Conservation (phyloP, 2,888 invertebrate species). For the Plagodis pulveraria region DNA sequence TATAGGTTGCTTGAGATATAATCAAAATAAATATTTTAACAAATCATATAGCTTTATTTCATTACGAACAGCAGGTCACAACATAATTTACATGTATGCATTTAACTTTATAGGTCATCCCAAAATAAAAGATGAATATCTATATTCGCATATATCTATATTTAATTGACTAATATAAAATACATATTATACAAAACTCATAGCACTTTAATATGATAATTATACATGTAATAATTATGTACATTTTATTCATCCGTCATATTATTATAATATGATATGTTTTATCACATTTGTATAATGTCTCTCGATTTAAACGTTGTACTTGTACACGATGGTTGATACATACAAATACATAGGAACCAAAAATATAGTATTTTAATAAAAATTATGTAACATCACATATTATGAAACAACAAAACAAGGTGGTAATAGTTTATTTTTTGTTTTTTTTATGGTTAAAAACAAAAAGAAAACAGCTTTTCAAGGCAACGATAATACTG, state of each 20-base stretch:
- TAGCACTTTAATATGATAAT: slow-evolving; percentile 19
- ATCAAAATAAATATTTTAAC: slow-evolving; percentile 48
- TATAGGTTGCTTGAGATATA: not conserved
- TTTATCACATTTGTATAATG: slow-evolving; percentile 53
- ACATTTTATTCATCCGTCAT: slow-evolving; percentile 42
- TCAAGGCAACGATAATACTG: too few species aligned
- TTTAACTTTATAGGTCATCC: slow-evolving; percentile 37
- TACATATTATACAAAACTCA: slow-evolving; percentile 24
- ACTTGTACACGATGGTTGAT: slow-evolving; percentile 6
- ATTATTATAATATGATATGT: slow-evolving; percentile 65
- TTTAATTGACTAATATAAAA: slow-evolving; percentile 47
- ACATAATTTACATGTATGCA: slow-evolving; percentile 52
- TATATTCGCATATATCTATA: slow-evolving; percentile 32
- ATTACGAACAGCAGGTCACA: slow-evolving; percentile 63
- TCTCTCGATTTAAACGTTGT: slow-evolving; percentile 45
- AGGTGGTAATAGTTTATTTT: too few species aligned
- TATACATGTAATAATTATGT: not conserved
- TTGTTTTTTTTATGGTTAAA: too few species aligned
- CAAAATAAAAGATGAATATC: slow-evolving; percentile 38
- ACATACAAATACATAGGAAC: too few species aligned
- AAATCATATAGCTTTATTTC: slow-evolving; percentile 75
- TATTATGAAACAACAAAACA: too few species aligned
- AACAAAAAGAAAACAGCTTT: too few species aligned
- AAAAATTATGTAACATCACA: too few species aligned
- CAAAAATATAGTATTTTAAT: too few species aligned